Evolutionary conservation across 1,140 invertebrate genomes (phyloP), one percentile per base, ranked within the genome.

Genomic region (Kradibia gibbosae): DNA sequence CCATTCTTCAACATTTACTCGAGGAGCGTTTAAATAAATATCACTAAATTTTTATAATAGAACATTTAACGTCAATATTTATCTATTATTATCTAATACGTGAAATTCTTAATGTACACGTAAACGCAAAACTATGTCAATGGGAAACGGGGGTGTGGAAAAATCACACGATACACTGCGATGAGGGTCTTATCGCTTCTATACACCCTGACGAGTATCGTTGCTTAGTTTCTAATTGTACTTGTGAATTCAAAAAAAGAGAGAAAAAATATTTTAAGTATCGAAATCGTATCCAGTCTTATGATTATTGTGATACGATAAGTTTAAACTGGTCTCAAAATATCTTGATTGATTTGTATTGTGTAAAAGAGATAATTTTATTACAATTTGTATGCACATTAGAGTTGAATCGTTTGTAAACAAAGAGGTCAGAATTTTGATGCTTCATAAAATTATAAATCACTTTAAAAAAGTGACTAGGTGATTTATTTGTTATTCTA

Each of bases 151-250:
- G 82, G 77, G 75, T 83, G 83, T 78, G 80, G 80, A 78, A 83
- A 86, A 86, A 86, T 87, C 85, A 86, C 85, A 80, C 76, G 85
- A 76, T 84, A 84, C 85, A 86, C 86, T 84, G 84, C 80, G 84
- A 87, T 82, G 57, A 73, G 71, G 55, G 25, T 65, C 71, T 25
- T 15, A 31, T 17, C n/a, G 42, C 36, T n/a, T 42, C 13, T 55
- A 15, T 8, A 10, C 1, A 65, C 57, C 28, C 57, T 1, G 13
- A 15, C 60, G 11, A 20, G 10, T 55, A 4, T 17, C 60, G 15
- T 28, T 36, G 13, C 34, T 25, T 57, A 57, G 15, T 15, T 48
- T 48, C 3, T 60, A 15, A 28, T 60, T 60, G 8, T 28, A n/a
- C 55, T 31, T 28, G 1, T 3, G 25, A 13, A 4, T 5, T 13